Base-by-base conservation (phyloP, 2,888 invertebrate genomes). In the Drosophila monieri region DNA sequence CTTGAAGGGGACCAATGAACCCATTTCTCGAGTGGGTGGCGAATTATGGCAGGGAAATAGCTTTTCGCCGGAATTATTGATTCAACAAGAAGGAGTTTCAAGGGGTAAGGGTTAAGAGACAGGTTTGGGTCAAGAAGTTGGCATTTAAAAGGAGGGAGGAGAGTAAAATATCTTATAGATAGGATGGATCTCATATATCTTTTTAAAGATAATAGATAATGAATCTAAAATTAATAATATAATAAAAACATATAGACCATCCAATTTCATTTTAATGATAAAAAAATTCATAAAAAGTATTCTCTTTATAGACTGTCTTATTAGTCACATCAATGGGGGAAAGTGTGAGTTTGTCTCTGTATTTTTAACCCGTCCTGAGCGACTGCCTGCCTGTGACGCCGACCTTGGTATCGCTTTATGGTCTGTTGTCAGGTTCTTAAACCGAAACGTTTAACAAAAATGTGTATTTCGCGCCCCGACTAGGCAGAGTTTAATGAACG, bases 401-500 rank as follows among this genome's bases (percentile, higher is more conserved):
- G 43, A 8, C 3, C 62, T 74, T 78, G 69, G 41, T 37, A 39
- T 15, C 59, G 14, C 56, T 18, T 30, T 49, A 59, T 69, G 54
- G 55, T 49, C 44, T 23, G 54, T 68, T 23, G 55, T 15, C 60
- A 56, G 44, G 57, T 55, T 77, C 49, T 78, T 58, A 62, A 73
- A 58, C 65, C 64, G 49, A 56, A 69, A 12, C 60, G 41, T 51
- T 44, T 61, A 73, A 39, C 65, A 39, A 55, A 41, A 49, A 61
- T 51, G 59, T 51, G 10, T 62, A 46, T 44, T 35, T 53, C 32
- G 47, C 54, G 25, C 55, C 1, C 23, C 21, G 47, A 41, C 66
- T 73, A 67, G 56, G 48, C 55, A 74, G 64, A 74, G 80, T 77
- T 77, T 68, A 79, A 77, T 47, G 64, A 77, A 70, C 77, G 79